A percentile compares a stretch with the other conserved stretches of the same genome.
These are phyloP conservation scores for Pardalotus punctatus DNA, from an alignment of 2,113 vertebrate genomes.

Conservation along the genomic window DNA sequence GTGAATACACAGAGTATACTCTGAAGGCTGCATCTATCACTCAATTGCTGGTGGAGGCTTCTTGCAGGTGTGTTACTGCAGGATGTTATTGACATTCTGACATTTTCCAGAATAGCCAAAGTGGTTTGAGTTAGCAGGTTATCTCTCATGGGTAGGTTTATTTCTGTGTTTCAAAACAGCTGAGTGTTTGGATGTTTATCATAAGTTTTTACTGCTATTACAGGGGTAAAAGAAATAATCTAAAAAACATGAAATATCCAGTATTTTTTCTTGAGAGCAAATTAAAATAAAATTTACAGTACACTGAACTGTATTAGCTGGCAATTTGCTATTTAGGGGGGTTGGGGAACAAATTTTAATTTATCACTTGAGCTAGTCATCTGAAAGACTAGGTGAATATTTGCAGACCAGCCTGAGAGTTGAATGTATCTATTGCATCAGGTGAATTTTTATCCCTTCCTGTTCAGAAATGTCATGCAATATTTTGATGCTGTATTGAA, in stretches of 20 bases:
- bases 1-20: not conserved
- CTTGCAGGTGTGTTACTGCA: not conserved
- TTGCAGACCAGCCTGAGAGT: not conserved
- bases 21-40: not conserved
- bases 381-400: not conserved
- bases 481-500: not conserved
- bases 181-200: not conserved
- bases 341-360: not conserved
- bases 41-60: not conserved
- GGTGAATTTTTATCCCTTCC: not conserved
- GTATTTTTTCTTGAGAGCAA: not conserved
- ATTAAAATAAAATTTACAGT: not conserved
- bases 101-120: slow-evolving; percentile 30
- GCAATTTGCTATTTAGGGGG: not conserved
- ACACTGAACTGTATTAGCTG: not conserved
- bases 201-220: not conserved
- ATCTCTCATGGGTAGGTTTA: not conserved
- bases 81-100: not conserved
- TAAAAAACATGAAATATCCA: not conserved
- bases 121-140: not conserved
- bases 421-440: not conserved
- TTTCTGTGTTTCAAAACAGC: not conserved
- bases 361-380: not conserved
- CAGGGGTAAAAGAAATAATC: not conserved
- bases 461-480: not conserved